These are phyloP conservation scores for Drosophila sp. DNA, from an alignment of 1,140 invertebrate genomes.

Conservation along the genomic window DNA sequence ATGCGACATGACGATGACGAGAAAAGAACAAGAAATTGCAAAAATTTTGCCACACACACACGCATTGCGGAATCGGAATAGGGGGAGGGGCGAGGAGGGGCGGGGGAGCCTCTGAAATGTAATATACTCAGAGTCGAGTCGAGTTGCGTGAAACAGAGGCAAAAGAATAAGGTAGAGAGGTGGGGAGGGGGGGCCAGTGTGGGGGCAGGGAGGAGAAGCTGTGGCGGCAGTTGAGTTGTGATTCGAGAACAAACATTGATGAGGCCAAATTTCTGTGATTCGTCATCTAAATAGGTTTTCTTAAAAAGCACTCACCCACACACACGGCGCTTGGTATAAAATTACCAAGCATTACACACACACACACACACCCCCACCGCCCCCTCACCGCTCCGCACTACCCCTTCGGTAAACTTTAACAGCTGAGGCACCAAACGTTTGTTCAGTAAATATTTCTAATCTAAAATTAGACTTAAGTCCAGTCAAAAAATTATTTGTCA, in stretches of 20 bases:
- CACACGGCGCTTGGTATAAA: constrained; percentile 37
- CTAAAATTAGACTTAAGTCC: too few species aligned
- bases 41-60: constrained; percentile 37
- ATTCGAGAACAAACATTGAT: constrained; percentile 68
- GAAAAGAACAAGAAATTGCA: constrained; percentile 70
- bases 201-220: background rate
- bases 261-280: constrained; percentile 80
- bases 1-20: constrained; percentile 72
- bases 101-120: constrained; percentile 61
- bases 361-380: constrained; percentile 22
- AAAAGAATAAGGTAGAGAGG: background rate
- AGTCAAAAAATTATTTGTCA: too few species aligned
- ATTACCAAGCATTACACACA: constrained; percentile 69
- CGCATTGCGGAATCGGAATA: background rate
- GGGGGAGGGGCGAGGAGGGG: background rate
- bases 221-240: constrained; percentile 40
- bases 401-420: constrained; percentile 1
- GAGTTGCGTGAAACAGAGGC: background rate
- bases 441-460: background rate
- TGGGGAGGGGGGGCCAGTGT: background rate
- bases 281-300: constrained; percentile 78
- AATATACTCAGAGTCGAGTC: constrained; percentile 64
- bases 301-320: constrained; percentile 32
- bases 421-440: constrained; percentile 15
- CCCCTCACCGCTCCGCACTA: background rate